Evolutionary conservation across 1,140 invertebrate species (phyloP).

Genomic region (Diuraphis noxia): DNA sequence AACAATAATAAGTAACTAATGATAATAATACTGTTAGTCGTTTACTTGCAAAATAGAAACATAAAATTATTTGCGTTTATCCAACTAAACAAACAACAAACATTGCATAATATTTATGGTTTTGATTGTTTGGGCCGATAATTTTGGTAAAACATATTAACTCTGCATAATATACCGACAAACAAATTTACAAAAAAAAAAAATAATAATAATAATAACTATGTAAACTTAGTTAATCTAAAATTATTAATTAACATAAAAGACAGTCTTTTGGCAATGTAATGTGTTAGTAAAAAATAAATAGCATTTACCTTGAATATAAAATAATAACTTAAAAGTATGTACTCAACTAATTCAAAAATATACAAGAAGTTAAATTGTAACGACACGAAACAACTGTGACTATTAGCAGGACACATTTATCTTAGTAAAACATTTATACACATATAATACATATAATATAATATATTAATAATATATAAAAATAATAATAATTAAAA

Average conservation of each 20-base stretch:
- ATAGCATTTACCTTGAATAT: conserved; percentile 30
- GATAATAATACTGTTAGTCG: conserved; percentile 47
- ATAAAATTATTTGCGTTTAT: conserved; percentile 11
- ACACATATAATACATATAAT: conserved; percentile 21
- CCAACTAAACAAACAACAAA: conserved; percentile 6
- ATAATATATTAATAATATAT: not conserved
- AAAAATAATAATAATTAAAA: not conserved
- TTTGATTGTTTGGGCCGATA: conserved; percentile 44
- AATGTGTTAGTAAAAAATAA: conserved; percentile 54
- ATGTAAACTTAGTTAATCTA: conserved; percentile 42
- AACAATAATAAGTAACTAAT: conserved; percentile 33
- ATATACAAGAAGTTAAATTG: conserved; percentile 42
- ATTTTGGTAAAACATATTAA: conserved; percentile 40
- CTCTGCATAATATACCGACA: conserved; percentile 18
- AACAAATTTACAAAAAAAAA: conserved; percentile 44
- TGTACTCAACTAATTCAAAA: conserved; percentile 44
- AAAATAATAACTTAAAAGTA: conserved; percentile 38
- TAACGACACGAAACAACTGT: conserved; percentile 31
- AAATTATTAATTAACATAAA: conserved; percentile 46
- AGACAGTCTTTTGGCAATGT: conserved; percentile 53
- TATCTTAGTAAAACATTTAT: not conserved
- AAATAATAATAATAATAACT: conserved; percentile 33
- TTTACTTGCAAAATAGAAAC: conserved; percentile 22
- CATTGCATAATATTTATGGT: conserved; percentile 21
- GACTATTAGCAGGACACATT: not conserved